Evolutionary conservation across 1,140 invertebrate species (phyloP).

Genomic region (Lysiphlebus fabarum): DNA sequence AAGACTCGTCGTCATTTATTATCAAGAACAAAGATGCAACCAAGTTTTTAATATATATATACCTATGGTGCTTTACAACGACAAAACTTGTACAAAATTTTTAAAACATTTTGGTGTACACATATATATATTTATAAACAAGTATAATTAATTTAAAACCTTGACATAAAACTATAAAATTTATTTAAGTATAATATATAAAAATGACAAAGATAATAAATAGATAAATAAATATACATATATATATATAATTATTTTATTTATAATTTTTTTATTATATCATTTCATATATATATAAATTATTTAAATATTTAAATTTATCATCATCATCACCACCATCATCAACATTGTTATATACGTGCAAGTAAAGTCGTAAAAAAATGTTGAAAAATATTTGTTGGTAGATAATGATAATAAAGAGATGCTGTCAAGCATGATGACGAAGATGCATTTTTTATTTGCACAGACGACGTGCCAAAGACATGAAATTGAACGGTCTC

Average conservation of each 20-base stretch:
- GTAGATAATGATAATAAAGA: constrained; percentile 7
- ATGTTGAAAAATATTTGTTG: background rate
- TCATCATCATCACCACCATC: background rate
- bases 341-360: background rate
- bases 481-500: constrained; percentile 7
- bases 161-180: too few species aligned
- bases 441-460: constrained; percentile 13
- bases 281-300: background rate
- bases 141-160: too few species aligned
- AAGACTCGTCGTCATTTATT: background rate
- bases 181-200: too few species aligned
- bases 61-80: too few species aligned
- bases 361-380: background rate
- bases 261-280: background rate
- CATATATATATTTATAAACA: too few species aligned
- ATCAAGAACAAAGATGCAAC: too few species aligned
- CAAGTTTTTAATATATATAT: too few species aligned
- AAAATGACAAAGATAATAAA: too few species aligned
- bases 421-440: constrained; percentile 6
- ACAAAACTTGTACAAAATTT: too few species aligned
- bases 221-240: too few species aligned
- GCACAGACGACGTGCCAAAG: background rate
- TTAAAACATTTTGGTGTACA: too few species aligned
- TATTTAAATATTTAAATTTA: background rate
- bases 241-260: background rate